A percentile compares a stretch with the other conserved stretches of the same genome.
These are phyloP conservation scores for Timema podura DNA, from an alignment of 2,888 invertebrate genomes.

Conservation along the genomic window DNA sequence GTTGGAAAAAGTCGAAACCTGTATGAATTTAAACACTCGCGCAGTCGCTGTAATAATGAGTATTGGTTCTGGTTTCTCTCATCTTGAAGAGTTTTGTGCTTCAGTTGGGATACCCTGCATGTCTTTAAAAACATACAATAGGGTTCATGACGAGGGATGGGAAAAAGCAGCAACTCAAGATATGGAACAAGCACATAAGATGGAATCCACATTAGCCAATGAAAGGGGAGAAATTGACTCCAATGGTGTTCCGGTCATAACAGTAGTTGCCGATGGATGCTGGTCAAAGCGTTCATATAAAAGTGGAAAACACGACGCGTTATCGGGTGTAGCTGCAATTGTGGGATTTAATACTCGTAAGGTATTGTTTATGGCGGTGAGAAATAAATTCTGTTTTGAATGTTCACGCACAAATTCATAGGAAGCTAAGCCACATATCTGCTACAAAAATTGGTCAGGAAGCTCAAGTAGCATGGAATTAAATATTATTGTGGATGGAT, in stretches of 20 bases:
- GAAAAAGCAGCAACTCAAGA: background rate
- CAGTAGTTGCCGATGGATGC: background rate
- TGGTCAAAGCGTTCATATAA: background rate
- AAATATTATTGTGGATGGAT: conserved; percentile 26
- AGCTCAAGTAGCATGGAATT: conserved; percentile 14
- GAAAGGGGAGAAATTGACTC: background rate
- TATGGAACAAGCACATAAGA: background rate
- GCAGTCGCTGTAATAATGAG: background rate
- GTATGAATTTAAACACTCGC: too few species aligned
- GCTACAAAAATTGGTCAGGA: background rate
- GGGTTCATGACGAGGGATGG: conserved; percentile 3
- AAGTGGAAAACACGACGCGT: background rate
- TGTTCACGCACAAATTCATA: background rate
- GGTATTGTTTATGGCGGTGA: background rate
- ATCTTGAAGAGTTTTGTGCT: background rate
- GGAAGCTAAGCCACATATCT: background rate
- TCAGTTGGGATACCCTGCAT: background rate
- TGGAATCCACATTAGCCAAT: background rate
- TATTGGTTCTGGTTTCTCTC: background rate
- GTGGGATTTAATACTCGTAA: background rate
- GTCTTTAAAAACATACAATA: background rate
- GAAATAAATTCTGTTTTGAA: background rate
- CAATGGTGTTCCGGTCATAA: background rate
- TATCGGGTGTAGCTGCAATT: background rate
- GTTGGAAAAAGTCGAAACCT: background rate